Evolutionary conservation across 1,140 invertebrate species (phyloP).

Genomic region (Drosophila arizonae): DNA sequence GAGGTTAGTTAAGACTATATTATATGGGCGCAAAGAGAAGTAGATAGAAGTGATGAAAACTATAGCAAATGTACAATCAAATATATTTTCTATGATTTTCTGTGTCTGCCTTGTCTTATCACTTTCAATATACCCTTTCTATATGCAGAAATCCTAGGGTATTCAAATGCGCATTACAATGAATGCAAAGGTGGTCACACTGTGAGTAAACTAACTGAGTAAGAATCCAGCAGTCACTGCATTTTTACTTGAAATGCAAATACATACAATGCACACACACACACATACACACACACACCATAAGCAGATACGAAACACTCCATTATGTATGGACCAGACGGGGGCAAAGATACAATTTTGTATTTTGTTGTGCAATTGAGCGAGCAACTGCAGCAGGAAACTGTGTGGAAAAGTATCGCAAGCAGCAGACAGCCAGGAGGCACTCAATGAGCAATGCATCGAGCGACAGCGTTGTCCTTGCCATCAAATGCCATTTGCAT

Average conservation of each 20-base stretch:
- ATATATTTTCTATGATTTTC: too few relatives aligned
- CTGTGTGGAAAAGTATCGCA: conserved; percentile 37
- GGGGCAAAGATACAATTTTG: conserved; percentile 52
- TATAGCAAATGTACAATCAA: too few relatives aligned
- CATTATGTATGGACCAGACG: conserved; percentile 61
- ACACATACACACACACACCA: background rate
- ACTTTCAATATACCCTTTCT: too few relatives aligned
- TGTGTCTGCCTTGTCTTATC: too few relatives aligned
- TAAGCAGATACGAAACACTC: conserved; percentile 45
- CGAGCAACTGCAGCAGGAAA: conserved; percentile 72
- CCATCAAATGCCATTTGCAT: conserved; percentile 74
- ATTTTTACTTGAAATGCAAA: conserved; percentile 35
- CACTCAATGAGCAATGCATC: conserved; percentile 63
- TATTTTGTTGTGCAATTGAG: conserved; percentile 79
- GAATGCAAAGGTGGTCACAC: conserved; percentile 49
- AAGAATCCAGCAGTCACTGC: conserved; percentile 44
- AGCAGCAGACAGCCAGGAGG: conserved; percentile 40
- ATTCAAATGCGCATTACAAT: conserved; percentile 15
- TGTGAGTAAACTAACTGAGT: conserved; percentile 35
- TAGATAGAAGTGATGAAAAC: too few relatives aligned
- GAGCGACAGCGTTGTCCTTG: conserved; percentile 48
- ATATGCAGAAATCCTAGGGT: background rate
- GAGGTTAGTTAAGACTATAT: background rate
- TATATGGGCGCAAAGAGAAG: background rate
- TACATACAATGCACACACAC: conserved; percentile 17